These are phyloP conservation scores for Muricea muricata DNA, from an alignment of 92 coral and sea anemone species.

Conservation along the genomic window DNA sequence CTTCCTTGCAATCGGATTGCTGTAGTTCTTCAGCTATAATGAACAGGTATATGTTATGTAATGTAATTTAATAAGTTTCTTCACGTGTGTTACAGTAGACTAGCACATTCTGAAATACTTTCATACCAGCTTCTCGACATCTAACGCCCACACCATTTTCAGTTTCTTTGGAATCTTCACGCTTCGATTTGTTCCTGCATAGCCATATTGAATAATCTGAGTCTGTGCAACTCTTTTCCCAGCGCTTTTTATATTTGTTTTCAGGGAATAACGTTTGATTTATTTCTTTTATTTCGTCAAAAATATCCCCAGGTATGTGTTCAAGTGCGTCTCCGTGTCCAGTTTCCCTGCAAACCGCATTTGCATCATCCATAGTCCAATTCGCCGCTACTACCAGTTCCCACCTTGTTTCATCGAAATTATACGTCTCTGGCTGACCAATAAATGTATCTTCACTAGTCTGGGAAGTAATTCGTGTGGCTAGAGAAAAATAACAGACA, in stretches of 20 bases:
- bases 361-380: conserved; percentile 9
- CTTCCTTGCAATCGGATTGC: no score
- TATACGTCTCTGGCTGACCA: not conserved
- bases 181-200: not conserved
- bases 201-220: not conserved
- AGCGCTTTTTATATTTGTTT: not conserved
- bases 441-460: not conserved
- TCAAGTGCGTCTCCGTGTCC: not conserved
- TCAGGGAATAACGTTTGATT: not conserved
- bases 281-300: not conserved
- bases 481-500: no score
- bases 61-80: no score
- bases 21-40: no score
- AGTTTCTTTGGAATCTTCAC: not conserved
- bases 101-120: not conserved
- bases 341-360: not conserved
- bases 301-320: not conserved
- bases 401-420: not conserved
- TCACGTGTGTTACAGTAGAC: no score
- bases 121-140: not conserved
- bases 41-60: no score
- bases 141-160: conserved; percentile 19
- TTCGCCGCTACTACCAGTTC: not conserved
- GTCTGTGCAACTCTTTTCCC: not conserved
- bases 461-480: no score